phyloP scores from a whole-genome alignment of 2,888 invertebrate species.

The Heliconius aoede region DNA sequence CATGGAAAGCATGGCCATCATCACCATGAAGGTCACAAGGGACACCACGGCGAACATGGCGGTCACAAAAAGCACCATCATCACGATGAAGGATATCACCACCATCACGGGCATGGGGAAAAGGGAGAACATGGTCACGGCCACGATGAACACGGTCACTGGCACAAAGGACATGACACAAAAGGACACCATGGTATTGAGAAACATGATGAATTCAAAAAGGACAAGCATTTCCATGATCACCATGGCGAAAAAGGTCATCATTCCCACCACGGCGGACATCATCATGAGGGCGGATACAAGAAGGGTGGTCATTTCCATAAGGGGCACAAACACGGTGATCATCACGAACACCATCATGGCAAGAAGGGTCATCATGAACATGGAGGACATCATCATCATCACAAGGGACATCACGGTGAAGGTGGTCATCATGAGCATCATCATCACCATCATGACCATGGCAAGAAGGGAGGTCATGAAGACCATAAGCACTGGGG shows the following conservation, averaged over 20 bases:
- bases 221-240: conserved; percentile 93
- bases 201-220: conserved; percentile 92
- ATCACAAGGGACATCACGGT: conserved; percentile 90
- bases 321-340: conserved; percentile 90
- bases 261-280: conserved; percentile 90
- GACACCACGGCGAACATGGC: conserved; percentile 84
- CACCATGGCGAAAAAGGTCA: conserved; percentile 91
- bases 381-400: conserved; percentile 90
- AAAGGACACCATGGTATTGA: conserved; percentile 93
- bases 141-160: conserved; percentile 85
- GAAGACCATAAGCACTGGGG: conserved; percentile 92
- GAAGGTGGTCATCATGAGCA: conserved; percentile 91
- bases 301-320: conserved; percentile 92
- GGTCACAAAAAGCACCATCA: conserved; percentile 86
- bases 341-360: conserved; percentile 89
- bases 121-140: conserved; percentile 85
- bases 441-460: conserved; percentile 87
- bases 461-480: conserved; percentile 91
- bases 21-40: conserved; percentile 86
- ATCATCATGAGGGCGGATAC: conserved; percentile 89
- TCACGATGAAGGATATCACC: conserved; percentile 86
- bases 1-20: conserved; percentile 88
- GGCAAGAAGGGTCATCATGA: conserved; percentile 91
- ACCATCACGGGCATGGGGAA: conserved; percentile 85
- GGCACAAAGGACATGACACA: conserved; percentile 92